Evolutionary conservation across 2,113 vertebrate genomes (phyloP), one percentile per base, ranked within the genome.

Genomic region (Tor tambroides): DNA sequence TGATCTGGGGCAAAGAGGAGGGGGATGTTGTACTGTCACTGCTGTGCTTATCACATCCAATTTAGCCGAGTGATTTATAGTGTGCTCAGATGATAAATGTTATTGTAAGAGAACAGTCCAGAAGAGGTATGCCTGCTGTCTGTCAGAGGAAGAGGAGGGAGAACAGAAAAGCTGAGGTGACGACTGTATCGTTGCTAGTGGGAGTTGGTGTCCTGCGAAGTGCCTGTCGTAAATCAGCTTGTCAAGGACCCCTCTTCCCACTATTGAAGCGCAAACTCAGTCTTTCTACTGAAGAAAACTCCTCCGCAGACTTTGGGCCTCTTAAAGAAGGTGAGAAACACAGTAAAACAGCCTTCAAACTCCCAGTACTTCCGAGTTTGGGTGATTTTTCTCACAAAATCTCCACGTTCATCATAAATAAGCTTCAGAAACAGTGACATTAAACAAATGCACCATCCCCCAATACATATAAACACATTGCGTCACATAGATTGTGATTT

Each of bases 1-100:
- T 59, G 86, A 90, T 92, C 88, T 83, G 19, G 86, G 83, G 89
- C 80, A 86, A 92, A 88, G 87, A 86, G 88, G 91, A 93, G 92
- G 79, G 85, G 86, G 81, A 87, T 89, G 80, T 86, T 83, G 88
- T 91, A 83, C 91, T 92, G 90, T 91, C 87, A 83, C 91, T 93
- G 91, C 90, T 91, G 92, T 90, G 92, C 93, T 94, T 95, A 95
- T 95, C 92, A 93, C 92, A 90, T 84, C 92, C 92, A 93, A 92
- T 95, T 94, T 92, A 93, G 91, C 89, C 51, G 92, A 93, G 93
- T 94, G 94, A 95, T 95, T 95, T 95, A 94, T 94, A 93, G 93
- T 84, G 92, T 93, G 94, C 92, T 90, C 93, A 91, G 89, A 93
- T 94, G 95, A 95, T 92, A 88, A 93, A 94, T 92, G 92, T 91